Evolutionary conservation across 2,888 invertebrate genomes (phyloP).

Genomic region (Scaptodrosophila latifasciaeformis): DNA sequence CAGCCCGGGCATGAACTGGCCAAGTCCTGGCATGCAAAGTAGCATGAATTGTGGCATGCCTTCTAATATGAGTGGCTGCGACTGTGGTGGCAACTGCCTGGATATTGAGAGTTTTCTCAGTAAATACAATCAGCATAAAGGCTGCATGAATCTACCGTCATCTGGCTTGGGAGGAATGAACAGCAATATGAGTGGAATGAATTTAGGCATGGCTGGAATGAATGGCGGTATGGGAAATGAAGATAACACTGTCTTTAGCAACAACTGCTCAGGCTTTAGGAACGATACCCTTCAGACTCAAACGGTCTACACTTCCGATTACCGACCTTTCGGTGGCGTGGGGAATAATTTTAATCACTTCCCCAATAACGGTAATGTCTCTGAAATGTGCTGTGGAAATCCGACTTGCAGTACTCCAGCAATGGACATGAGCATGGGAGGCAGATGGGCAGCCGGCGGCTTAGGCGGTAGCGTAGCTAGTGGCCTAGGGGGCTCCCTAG

Average conservation of each 20-base stretch:
- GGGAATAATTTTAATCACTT: conserved; percentile 33
- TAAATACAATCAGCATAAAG: conserved; percentile 15
- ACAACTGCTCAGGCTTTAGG: neutral
- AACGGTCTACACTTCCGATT: conserved; percentile 30
- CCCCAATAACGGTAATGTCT: conserved; percentile 18
- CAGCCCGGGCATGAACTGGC: no score
- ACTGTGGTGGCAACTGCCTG: neutral
- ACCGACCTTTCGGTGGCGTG: conserved; percentile 15
- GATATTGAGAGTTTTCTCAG: conserved; percentile 11
- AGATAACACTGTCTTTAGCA: neutral
- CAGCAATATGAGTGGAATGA: no score
- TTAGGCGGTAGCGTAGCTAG: no score
- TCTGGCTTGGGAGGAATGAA: neutral
- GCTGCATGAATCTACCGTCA: conserved; percentile 5
- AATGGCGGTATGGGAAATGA: neutral
- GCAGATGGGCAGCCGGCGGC: no score
- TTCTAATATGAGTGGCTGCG: neutral
- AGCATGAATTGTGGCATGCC: no score
- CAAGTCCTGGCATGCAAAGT: no score
- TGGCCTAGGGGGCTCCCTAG: no score
- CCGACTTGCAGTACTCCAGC: conserved; percentile 5
- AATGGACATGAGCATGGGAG: neutral
- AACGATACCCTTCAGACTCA: conserved; percentile 24
- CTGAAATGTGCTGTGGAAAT: neutral
- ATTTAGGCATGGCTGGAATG: neutral